Conservation (phyloP, 35 echinoderm and acorn worm genomes). For the Diadema setosum region DNA sequence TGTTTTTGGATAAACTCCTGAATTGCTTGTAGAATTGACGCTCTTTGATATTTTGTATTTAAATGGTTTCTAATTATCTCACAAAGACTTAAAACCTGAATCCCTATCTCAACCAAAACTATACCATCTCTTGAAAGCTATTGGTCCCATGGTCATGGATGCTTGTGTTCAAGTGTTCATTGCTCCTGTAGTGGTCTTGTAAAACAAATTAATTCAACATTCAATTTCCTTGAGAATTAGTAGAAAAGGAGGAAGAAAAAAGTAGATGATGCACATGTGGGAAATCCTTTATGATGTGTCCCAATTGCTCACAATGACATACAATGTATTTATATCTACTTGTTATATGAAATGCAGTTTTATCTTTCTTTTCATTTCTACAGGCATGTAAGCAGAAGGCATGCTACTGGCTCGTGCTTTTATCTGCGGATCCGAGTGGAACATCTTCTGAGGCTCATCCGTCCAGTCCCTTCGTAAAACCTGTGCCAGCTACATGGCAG, state of each 20-base stretch:
- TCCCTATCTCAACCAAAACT: no score
- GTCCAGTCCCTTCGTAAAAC: not conserved
- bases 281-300: not conserved
- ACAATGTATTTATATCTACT: not conserved
- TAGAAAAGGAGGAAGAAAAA: not conserved
- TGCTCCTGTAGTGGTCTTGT: not conserved
- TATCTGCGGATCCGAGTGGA: not conserved
- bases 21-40: no score
- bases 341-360: not conserved
- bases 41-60: not conserved
- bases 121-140: no score
- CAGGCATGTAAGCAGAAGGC: slow-evolving; percentile 68
- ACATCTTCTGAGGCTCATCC: no score
- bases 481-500: slow-evolving; percentile 90
- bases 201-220: not conserved
- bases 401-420: slow-evolving; percentile 64
- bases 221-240: not conserved
- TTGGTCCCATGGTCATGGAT: not conserved
- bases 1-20: no score
- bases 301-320: not conserved
- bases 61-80: no score
- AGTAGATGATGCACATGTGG: not conserved
- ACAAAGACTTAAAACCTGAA: no score
- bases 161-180: not conserved
- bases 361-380: not conserved